Percentiles rank a stretch among this genome's conserved stretches.
phyloP scores from a whole-genome alignment of 2,797 vertebrate genomes.

The Vireo griseus region DNA sequence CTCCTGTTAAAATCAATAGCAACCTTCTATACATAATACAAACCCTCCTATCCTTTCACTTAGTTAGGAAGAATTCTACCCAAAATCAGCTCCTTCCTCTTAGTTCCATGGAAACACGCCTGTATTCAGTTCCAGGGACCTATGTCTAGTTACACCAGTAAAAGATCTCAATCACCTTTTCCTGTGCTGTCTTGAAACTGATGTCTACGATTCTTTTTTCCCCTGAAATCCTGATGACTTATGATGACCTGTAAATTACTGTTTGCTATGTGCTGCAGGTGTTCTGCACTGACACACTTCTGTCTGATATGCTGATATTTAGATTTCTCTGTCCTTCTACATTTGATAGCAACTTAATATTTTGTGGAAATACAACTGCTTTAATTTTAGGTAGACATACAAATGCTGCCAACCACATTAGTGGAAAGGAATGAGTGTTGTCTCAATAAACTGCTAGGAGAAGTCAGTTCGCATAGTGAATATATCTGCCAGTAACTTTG shows the following conservation, averaged over 20 bases:
- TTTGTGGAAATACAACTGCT: not conserved
- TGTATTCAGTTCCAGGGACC: not conserved
- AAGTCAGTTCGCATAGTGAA: not conserved
- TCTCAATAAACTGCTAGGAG: not conserved
- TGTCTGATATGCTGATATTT: not conserved
- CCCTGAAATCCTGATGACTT: not conserved
- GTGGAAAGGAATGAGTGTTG: not conserved
- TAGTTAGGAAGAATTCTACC: not conserved
- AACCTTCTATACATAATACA: not conserved
- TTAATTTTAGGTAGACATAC: not conserved
- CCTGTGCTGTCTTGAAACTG: not conserved
- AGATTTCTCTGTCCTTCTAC: not conserved
- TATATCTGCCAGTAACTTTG: not conserved
- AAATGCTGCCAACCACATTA: not conserved
- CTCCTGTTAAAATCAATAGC: not conserved
- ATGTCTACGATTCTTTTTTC: accelerated
- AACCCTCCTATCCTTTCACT: not conserved
- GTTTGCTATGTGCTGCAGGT: not conserved
- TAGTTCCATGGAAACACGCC: accelerated
- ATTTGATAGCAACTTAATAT: not conserved
- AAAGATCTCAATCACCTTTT: not conserved
- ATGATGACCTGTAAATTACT: not conserved
- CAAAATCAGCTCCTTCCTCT: not conserved
- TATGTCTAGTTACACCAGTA: not conserved
- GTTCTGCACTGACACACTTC: not conserved